Evolutionary conservation across 1,140 invertebrate species (phyloP).

Genomic region (Apis cerana): DNA sequence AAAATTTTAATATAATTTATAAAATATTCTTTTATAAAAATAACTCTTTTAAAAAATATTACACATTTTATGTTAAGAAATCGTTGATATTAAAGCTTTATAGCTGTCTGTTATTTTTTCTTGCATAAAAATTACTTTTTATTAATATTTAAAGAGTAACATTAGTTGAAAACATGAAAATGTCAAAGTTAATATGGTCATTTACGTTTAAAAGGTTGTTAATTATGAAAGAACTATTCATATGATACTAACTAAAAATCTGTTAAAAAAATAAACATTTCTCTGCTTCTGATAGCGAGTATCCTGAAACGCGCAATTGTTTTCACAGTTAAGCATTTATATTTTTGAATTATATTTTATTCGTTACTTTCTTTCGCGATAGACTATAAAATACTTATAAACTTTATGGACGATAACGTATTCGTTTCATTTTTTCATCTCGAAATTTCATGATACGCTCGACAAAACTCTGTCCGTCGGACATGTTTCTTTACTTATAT

Average conservation of each 20-base stretch:
- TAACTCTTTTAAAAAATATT: no score
- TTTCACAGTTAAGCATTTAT: not conserved
- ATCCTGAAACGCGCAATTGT: not conserved
- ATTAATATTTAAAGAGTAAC: not conserved
- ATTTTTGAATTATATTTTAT: not conserved
- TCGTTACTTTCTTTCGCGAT: not conserved
- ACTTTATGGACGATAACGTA: not conserved
- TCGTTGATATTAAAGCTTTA: not conserved
- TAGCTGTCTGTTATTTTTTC: not conserved
- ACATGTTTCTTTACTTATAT: not conserved
- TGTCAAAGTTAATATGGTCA: not conserved
- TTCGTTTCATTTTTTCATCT: not conserved
- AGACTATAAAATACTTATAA: not conserved
- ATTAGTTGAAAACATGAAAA: not conserved
- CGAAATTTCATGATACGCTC: no score
- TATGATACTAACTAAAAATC: not conserved
- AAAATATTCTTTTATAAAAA: no score
- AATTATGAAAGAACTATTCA: constrained; percentile 17
- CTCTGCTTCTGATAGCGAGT: not conserved
- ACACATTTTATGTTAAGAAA: not conserved
- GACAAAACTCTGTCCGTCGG: not conserved
- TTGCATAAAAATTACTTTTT: not conserved
- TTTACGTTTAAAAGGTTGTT: constrained; percentile 5
- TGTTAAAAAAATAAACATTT: not conserved
- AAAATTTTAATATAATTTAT: not conserved